These are phyloP conservation scores for Enteromius mattozi DNA, from an alignment of 2,797 vertebrate genomes.

Conservation along the genomic window DNA sequence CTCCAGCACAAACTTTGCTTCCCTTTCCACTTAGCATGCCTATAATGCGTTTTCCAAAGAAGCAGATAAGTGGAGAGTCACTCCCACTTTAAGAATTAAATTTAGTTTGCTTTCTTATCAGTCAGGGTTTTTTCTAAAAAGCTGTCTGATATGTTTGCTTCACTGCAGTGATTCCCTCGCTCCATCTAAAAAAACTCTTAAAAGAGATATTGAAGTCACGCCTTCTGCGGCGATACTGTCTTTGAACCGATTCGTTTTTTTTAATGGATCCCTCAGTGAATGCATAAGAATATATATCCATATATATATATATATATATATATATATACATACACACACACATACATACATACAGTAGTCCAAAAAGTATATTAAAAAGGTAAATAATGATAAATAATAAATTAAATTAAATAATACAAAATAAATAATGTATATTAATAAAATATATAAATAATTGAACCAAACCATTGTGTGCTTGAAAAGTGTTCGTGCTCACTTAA, in stretches of 20 bases:
- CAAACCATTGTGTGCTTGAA: background rate
- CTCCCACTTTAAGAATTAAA: conserved; percentile 49
- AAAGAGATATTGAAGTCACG: background rate
- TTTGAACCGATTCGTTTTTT: background rate
- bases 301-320: too few species aligned
- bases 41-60: conserved; percentile 36
- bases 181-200: background rate
- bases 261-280: background rate
- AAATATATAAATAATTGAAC: background rate
- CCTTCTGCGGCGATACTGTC: background rate
- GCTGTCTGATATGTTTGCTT: conserved; percentile 31
- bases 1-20: conserved; percentile 59
- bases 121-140: conserved; percentile 30
- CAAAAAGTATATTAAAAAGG: too few species aligned
- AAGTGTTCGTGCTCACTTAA: background rate
- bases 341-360: too few species aligned
- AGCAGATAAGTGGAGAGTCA: conserved; percentile 41
- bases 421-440: background rate
- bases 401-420: too few species aligned
- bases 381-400: too few species aligned
- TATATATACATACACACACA: too few species aligned
- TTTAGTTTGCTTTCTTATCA: conserved; percentile 42
- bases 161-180: background rate
- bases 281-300: background rate
- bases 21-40: conserved; percentile 60